A percentile compares a stretch with the other conserved stretches of the same genome.
Evolutionary conservation across 2,113 vertebrate species (phyloP).

Genomic region (Neogale vison): DNA sequence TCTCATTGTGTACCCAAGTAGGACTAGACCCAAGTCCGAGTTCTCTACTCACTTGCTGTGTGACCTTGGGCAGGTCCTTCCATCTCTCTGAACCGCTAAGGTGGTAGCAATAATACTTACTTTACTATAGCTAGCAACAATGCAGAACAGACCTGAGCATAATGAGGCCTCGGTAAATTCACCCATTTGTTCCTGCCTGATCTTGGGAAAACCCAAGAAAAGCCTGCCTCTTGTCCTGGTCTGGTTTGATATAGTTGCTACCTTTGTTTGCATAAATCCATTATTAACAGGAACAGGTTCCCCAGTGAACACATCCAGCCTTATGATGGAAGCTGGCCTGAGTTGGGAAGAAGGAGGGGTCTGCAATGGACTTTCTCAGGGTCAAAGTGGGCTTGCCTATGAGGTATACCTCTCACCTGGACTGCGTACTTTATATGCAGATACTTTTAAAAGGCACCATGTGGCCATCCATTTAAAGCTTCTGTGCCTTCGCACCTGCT

Average conservation of each 20-base stretch:
- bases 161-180: background rate
- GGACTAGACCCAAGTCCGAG: background rate
- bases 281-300: background rate
- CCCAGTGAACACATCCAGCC: background rate
- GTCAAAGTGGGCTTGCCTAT: background rate
- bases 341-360: background rate
- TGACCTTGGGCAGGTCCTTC: conserved; percentile 1
- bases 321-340: background rate
- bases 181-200: background rate
- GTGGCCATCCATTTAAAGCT: background rate
- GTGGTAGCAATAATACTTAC: background rate
- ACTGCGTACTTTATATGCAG: too few species aligned
- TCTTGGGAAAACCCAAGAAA: background rate
- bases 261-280: background rate
- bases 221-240: background rate
- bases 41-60: background rate
- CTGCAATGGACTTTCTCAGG: background rate
- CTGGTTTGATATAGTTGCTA: background rate
- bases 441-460: background rate
- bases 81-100: background rate
- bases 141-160: background rate
- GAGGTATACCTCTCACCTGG: background rate
- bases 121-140: background rate
- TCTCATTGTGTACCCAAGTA: background rate
- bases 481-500: background rate